Base-by-base conservation (phyloP, 2,888 invertebrate species). In the Archips xylosteana region DNA sequence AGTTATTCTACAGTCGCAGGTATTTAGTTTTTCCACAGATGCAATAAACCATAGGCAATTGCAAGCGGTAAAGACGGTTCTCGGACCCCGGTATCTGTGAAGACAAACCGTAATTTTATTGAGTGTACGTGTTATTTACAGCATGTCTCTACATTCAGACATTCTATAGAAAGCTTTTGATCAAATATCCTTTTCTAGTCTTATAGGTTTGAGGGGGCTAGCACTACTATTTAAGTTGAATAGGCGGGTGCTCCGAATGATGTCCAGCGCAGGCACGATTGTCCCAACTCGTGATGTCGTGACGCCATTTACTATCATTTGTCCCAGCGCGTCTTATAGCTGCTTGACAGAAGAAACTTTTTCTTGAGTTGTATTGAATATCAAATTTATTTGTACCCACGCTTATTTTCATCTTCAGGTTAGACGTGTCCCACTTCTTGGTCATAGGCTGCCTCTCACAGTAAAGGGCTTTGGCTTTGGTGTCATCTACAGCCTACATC, bases 281-380 rank as follows among this genome's bases (percentile, higher is more conserved):
- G 83, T 80, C 82, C 85, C 77, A 79, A 68, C 81, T 92, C 92
- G 91, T 92, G 91, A 90, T 36, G 45, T 74, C 85, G 77, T 75
- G 63, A 73, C 62, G 76, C 75, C 76, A 77, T 77, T 83, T 79
- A 81, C 80, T 78, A 79, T 77, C 76, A 77, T 77, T 81, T 70
- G 69, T 70, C 49, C 54, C 60, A 39, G 13, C 51, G 64, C 47
- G 68, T 49, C 34, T 59, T 63, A 5, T 64, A 34, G 42, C 9
- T 51, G 49, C 49, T 47, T 9, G 32, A 57, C 32, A 32, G 57
- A 10, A 8, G 32, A 32, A 23, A 5, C 23, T 32, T 12, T 54
- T 57, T 57, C 32, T 32, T 12, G 13, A 15, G 8, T 57, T 32
- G 32, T 5, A 9, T 54, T 49, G n/a, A n/a, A 45, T 45, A 12